Percentiles rank a stretch among this genome's conserved stretches.
Conservation (phyloP, 2,888 invertebrate species). For the Diarsia rubi region DNA sequence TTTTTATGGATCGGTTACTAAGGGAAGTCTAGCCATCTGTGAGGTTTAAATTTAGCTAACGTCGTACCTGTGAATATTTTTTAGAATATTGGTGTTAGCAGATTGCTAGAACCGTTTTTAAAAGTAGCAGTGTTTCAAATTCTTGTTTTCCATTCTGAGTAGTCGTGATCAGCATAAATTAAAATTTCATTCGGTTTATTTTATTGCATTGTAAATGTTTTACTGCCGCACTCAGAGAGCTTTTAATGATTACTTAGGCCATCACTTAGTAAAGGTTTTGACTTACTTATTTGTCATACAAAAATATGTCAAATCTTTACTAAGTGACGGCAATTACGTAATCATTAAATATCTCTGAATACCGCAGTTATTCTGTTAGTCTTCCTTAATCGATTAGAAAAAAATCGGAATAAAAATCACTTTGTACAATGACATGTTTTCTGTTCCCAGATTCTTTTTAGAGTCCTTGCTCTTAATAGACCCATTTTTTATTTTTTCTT, state of each 20-base stretch:
- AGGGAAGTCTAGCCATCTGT: slow-evolving; percentile 42
- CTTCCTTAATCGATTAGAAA: not conserved
- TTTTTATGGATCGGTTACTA: slow-evolving; percentile 33
- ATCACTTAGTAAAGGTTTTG: too few relatives aligned
- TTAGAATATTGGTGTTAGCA: slow-evolving; percentile 20
- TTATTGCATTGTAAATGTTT: too few relatives aligned
- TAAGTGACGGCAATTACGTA: too few relatives aligned
- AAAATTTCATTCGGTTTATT: too few relatives aligned
- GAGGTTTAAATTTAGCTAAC: slow-evolving; percentile 34
- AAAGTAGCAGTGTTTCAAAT: not conserved
- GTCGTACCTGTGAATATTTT: slow-evolving; percentile 6
- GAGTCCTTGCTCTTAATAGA: not conserved
- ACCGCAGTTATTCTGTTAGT: too few relatives aligned
- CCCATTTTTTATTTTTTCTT: not conserved
- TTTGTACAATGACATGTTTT: not conserved
- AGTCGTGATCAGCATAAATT: too few relatives aligned
- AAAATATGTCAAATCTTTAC: too few relatives aligned
- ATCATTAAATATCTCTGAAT: too few relatives aligned
- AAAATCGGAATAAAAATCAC: not conserved
- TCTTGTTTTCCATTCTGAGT: too few relatives aligned
- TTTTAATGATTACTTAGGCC: too few relatives aligned
- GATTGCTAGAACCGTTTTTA: slow-evolving; percentile 6
- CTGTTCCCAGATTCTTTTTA: not conserved
- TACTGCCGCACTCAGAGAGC: too few relatives aligned
- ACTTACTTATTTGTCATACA: too few relatives aligned